Base-by-base conservation (phyloP, 1,140 invertebrate species). In the Medauroidea extradentata region DNA sequence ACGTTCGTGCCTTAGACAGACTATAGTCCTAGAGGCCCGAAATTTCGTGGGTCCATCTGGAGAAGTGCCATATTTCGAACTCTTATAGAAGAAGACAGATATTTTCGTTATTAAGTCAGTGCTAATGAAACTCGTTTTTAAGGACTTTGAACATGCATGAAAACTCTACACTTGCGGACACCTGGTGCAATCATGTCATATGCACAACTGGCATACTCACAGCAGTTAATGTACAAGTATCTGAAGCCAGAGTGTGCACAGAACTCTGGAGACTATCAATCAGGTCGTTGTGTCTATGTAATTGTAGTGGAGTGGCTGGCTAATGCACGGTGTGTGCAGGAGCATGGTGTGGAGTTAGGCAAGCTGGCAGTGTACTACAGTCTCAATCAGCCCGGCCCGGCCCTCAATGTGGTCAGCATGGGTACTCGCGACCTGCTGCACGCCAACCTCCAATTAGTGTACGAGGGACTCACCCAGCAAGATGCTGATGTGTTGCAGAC, bases 281-380 rank as follows among this genome's bases (percentile, higher is more conserved):
- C n/a, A n/a, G n/a, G n/a, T n/a, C n/a, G n/a, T n/a, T n/a, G n/a
- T n/a, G n/a, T n/a, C n/a, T n/a, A n/a, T n/a, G n/a, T n/a, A n/a
- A n/a, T n/a, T n/a, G n/a, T n/a, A n/a, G n/a, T n/a, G n/a, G n/a
- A n/a, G n/a, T n/a, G n/a, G n/a, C n/a, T n/a, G n/a, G n/a, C n/a
- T n/a, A n/a, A n/a, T 23, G 23, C 48, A 24, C 16, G 38, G 29
- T 11, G 11, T 52, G 64, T 68, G 29, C 57, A 88, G 85, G 71
- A 77, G 54, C 72, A 81, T 24, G 78, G 81, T 34, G 79, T 88
- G 1, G 84, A 90, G 73, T 68, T 92, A 4, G 86, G 83, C 2
- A 85, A 83, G 73, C 69, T 93, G 46, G 88, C 89, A 16, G 74
- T 87, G 44, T 85, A 85, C 77, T 80, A 87, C 67, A 78, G 83